Evolutionary conservation across 2,888 invertebrate species (phyloP).

Genomic region (Ornithoptera priamus): DNA sequence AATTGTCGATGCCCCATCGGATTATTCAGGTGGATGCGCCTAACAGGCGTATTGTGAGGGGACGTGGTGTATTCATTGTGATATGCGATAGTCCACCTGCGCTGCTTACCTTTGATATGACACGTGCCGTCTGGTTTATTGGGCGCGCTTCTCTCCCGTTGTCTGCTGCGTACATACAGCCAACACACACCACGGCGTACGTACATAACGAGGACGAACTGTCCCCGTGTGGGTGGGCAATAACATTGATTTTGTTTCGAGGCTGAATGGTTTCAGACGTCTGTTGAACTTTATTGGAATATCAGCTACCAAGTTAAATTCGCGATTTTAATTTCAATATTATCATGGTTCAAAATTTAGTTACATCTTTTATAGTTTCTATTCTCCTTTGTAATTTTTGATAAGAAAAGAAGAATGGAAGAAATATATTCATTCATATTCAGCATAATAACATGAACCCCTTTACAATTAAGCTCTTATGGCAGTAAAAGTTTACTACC

Average conservation of each 20-base stretch:
- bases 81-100: conserved; percentile 53
- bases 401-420: too few relatives aligned
- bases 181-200: not conserved
- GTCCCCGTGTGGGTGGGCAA: conserved; percentile 8
- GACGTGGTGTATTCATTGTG: conserved; percentile 45
- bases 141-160: conserved; percentile 38
- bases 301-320: not conserved
- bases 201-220: conserved; percentile 1
- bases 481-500: too few relatives aligned
- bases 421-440: too few relatives aligned
- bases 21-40: conserved; percentile 73
- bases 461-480: too few relatives aligned
- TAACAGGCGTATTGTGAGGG: conserved; percentile 51
- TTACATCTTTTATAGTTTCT: too few relatives aligned
- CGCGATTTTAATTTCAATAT: too few relatives aligned
- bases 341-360: too few relatives aligned
- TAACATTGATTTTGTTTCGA: conserved; percentile 11
- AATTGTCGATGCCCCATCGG: conserved; percentile 64
- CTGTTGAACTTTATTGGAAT: not conserved
- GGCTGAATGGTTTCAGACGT: not conserved
- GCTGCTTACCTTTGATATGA: conserved; percentile 65
- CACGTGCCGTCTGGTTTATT: conserved; percentile 50
- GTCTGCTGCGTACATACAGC: not conserved
- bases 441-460: too few relatives aligned
- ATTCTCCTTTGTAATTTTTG: too few relatives aligned